Percentiles rank a stretch among this genome's conserved stretches.
Conservation (phyloP, 2,888 invertebrate species). For the Neoaliturus tenellus region DNA sequence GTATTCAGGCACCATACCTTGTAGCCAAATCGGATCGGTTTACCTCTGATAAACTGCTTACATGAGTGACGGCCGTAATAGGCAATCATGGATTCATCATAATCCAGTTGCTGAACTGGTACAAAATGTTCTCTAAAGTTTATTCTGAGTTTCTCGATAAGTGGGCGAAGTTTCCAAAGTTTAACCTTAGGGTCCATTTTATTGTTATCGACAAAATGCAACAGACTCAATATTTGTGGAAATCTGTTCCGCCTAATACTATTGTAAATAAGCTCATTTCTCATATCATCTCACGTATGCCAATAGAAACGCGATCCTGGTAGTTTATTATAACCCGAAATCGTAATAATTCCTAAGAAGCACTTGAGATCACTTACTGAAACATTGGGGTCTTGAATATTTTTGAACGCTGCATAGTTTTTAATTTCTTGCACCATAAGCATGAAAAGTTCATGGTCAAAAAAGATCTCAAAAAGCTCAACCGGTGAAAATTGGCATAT, state of each 20-base stretch:
- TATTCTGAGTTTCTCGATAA: conserved; percentile 52
- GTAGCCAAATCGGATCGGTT: conserved; percentile 40
- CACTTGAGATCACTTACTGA: conserved; percentile 57
- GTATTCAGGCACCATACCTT: conserved; percentile 21
- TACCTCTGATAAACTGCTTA: conserved; percentile 43
- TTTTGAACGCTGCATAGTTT: conserved; percentile 42
- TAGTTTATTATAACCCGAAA: conserved; percentile 62
- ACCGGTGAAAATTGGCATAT: conserved; percentile 49
- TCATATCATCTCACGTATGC: conserved; percentile 57
- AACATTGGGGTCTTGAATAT: conserved; percentile 20
- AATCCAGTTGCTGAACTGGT: background rate
- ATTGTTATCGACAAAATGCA: conserved; percentile 62
- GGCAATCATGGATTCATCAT: conserved; percentile 16
- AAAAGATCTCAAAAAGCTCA: conserved; percentile 31
- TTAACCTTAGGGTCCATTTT: conserved; percentile 57
- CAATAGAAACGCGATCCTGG: conserved; percentile 61
- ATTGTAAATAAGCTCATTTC: conserved; percentile 59
- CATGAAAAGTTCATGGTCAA: conserved; percentile 55
- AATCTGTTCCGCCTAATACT: conserved; percentile 63
- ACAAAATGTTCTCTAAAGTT: background rate
- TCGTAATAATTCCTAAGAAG: conserved; percentile 62
- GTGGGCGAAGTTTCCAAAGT: conserved; percentile 61
- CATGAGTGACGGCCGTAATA: conserved; percentile 31
- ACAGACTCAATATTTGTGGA: conserved; percentile 59
- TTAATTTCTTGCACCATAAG: conserved; percentile 12